A percentile compares a stretch with the other conserved stretches of the same genome.
Conservation (phyloP, 1,140 invertebrate genomes). For the Argopecten irradians region DNA sequence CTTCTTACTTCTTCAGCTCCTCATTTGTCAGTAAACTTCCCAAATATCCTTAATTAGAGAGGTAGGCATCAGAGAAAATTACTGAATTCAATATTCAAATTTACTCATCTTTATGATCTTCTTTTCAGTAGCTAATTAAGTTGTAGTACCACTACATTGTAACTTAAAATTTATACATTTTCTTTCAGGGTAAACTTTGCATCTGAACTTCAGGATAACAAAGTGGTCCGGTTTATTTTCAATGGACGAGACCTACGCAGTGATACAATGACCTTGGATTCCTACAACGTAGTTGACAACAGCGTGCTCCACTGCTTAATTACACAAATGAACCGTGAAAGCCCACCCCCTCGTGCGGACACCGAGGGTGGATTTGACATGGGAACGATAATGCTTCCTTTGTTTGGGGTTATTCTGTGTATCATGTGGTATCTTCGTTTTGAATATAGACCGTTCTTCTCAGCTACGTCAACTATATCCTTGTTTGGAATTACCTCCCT, state of each 20-base stretch:
- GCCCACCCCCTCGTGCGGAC: not conserved
- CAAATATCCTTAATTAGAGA: too few species aligned
- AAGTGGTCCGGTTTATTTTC: slow-evolving; percentile 89
- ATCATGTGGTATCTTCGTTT: slow-evolving; percentile 82
- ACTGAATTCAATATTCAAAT: too few species aligned
- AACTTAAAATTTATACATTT: not conserved
- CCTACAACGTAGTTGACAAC: slow-evolving; percentile 88
- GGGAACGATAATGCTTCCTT: slow-evolving; percentile 75
- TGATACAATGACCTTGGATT: slow-evolving; percentile 86
- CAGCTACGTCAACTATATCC: slow-evolving; percentile 81
- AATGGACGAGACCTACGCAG: slow-evolving; percentile 89
- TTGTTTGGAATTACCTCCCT: slow-evolving; percentile 81
- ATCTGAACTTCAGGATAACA: slow-evolving; percentile 85
- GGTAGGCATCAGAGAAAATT: too few species aligned
- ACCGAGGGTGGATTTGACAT: slow-evolving; percentile 59
- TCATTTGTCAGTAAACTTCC: too few species aligned
- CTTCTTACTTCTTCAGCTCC: too few species aligned
- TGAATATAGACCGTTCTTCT: slow-evolving; percentile 82
- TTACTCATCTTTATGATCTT: not conserved
- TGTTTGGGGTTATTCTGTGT: slow-evolving; percentile 79
- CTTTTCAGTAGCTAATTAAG: not conserved
- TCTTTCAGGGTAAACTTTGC: slow-evolving; percentile 87
- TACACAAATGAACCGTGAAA: slow-evolving; percentile 56
- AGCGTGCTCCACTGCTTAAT: slow-evolving; percentile 93
- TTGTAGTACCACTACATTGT: not conserved